Percentiles rank a stretch among this genome's conserved stretches.
Evolutionary conservation across 1,140 invertebrate species (phyloP).

Genomic region (Apocrypta bakeri): DNA sequence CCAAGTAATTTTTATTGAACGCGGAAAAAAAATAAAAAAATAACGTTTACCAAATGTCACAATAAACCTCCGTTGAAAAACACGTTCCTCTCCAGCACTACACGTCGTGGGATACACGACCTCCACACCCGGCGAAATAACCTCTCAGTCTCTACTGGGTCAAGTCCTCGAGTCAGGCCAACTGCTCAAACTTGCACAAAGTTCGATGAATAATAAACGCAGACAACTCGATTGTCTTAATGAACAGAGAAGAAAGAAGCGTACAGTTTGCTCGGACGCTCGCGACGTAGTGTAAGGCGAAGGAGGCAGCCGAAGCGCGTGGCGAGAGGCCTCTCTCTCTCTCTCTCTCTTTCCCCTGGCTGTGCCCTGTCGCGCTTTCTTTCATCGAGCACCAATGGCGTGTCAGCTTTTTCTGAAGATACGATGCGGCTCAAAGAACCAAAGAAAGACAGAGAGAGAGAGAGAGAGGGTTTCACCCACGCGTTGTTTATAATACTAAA

Average conservation of each 20-base stretch:
- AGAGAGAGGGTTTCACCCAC: constrained; percentile 31
- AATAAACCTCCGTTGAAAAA: too few relatives aligned
- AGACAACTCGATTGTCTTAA: neutral
- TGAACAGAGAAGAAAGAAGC: constrained; percentile 14
- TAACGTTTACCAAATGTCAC: too few relatives aligned
- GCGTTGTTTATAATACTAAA: neutral
- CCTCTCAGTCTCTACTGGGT: neutral
- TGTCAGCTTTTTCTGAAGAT: constrained; percentile 43
- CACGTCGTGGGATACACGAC: too few relatives aligned
- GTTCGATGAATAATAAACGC: neutral
- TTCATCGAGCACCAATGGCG: constrained; percentile 53
- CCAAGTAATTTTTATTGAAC: too few relatives aligned
- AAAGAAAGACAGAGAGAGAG: neutral
- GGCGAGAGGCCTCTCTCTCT: constrained; percentile 57
- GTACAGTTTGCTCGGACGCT: constrained; percentile 61
- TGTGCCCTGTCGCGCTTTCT: constrained; percentile 34
- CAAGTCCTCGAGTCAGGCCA: too few relatives aligned
- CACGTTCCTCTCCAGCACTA: too few relatives aligned
- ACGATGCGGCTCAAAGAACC: constrained; percentile 24
- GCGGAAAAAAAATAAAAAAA: too few relatives aligned
- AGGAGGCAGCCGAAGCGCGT: constrained; percentile 58
- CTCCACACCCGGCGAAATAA: neutral
- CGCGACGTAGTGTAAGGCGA: constrained; percentile 62
- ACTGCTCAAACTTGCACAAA: neutral
- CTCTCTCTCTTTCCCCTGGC: constrained; percentile 53